These are phyloP conservation scores for Dipodomys merriami DNA, from an alignment of 2,113 vertebrate genomes.

Conservation along the genomic window DNA sequence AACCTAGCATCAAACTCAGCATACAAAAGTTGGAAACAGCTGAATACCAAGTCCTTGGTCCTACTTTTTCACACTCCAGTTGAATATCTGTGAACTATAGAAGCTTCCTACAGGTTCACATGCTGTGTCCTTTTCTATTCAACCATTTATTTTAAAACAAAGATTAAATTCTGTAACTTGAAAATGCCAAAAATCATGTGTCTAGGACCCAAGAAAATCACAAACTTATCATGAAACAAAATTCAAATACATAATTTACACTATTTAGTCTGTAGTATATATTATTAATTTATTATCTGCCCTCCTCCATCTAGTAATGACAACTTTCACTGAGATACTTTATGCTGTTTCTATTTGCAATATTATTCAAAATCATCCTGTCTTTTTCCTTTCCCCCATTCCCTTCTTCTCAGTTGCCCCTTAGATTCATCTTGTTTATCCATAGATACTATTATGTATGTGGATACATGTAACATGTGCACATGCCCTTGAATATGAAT, in stretches of 20 bases:
- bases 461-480: background rate
- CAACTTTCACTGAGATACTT: too few species aligned
- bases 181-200: constrained; percentile 47
- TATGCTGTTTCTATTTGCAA: too few species aligned
- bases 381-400: too few species aligned
- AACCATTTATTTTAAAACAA: constrained; percentile 90
- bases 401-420: too few species aligned
- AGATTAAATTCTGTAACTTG: constrained; percentile 62
- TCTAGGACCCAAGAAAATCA: constrained; percentile 32
- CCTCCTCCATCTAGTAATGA: too few species aligned
- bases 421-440: too few species aligned
- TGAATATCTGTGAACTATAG: constrained; percentile 99
- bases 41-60: background rate
- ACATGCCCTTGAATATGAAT: background rate
- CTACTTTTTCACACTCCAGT: constrained; percentile 91
- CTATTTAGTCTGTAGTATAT: constrained; percentile 33
- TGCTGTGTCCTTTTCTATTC: constrained; percentile 93
- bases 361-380: too few species aligned
- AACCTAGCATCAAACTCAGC: constrained; percentile 51
- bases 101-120: constrained; percentile 95
- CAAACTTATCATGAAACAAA: constrained; percentile 52
- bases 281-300: too few species aligned
- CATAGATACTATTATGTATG: background rate
- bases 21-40: constrained; percentile 59
- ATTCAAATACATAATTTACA: constrained; percentile 19